Base-by-base conservation (phyloP, 2,888 invertebrate genomes). In the Hermaeophaga mercurialis region DNA sequence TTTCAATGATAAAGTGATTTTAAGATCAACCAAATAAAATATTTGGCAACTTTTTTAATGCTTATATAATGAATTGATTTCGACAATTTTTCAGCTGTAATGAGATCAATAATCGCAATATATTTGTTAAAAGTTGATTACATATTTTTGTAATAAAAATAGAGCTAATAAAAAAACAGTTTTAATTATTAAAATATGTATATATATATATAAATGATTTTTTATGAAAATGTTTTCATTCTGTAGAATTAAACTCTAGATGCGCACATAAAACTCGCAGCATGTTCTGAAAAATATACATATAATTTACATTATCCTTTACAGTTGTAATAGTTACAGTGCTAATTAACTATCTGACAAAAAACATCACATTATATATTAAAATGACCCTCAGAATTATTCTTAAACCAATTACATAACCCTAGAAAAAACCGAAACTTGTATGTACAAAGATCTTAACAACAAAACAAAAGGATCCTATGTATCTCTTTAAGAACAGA, bases 271-370 rank as follows among this genome's bases (percentile, higher is more conserved):
- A 24, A 28, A 44, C 26, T 8, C 15, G 6, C 24, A 43, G 26
- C 24, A 8, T 43, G 26, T 43, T 43, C 24, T 41, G 22, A 19
- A 41, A 41, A 41, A 41, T 41, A 41, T 24, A 41, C 22, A 41
- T 22, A 41, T 24, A 24, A 41, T 41, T 22, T 41, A 22, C 24
- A 41, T 12, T 11, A 7, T 41, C 38, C 17, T 38, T n/a, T 17
- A 38, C 11, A 38, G 18, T 17, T 19, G 38, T 22, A 24, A 22
- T 41, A 41, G 12, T 41, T 41, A 41, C 12, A 41, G 24, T 41
- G 24, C 22, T 41, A 41, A 24, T 22, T 22, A 22, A 41, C n/a
- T 41, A 41, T 41, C 12, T 17, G 12, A 41, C 24, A 36, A 22
- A 7, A 36, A 36, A 36, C 14, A 36, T 36, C 36, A 17, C 36